Evolutionary conservation across 2,888 invertebrate genomes (phyloP).

Genomic region (Tortricodes alternella): DNA sequence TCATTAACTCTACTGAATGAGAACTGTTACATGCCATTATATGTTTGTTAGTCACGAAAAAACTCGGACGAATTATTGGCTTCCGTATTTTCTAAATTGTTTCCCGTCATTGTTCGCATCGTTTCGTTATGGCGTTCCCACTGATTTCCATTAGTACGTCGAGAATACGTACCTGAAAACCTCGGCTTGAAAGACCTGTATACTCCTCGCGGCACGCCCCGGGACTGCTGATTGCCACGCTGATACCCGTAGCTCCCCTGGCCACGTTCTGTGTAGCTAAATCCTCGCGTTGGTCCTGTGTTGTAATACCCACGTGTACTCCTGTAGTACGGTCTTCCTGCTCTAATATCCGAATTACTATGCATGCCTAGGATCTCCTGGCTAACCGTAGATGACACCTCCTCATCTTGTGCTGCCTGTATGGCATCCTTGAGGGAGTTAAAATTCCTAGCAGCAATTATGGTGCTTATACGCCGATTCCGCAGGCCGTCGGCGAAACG

Average conservation of each 20-base stretch:
- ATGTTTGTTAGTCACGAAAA: conserved; percentile 23
- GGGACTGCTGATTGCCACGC: no score
- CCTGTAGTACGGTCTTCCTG: not conserved
- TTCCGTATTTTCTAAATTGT: not conserved
- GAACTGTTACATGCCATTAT: not conserved
- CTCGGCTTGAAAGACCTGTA: no score
- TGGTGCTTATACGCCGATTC: conserved; percentile 1
- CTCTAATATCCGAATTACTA: not conserved
- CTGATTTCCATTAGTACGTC: no score
- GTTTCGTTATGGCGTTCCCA: not conserved
- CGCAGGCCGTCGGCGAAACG: conserved; percentile 15
- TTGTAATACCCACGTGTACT: no score
- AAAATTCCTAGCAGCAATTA: conserved; percentile 7
- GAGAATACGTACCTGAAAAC: no score
- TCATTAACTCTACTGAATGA: not conserved
- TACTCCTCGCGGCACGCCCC: no score
- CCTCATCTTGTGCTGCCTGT: conserved; percentile 6
- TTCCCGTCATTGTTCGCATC: not conserved
- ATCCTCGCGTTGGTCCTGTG: no score
- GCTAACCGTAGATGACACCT: not conserved
- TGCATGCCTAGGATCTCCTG: not conserved
- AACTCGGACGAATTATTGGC: not conserved
- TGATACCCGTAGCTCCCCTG: no score
- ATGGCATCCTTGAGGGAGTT: not conserved
- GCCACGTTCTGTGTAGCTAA: no score